Percentiles rank a stretch among this genome's conserved stretches.
These are phyloP conservation scores for Tylochromis polylepis DNA, from an alignment of 2,113 vertebrate species.

Conservation along the genomic window DNA sequence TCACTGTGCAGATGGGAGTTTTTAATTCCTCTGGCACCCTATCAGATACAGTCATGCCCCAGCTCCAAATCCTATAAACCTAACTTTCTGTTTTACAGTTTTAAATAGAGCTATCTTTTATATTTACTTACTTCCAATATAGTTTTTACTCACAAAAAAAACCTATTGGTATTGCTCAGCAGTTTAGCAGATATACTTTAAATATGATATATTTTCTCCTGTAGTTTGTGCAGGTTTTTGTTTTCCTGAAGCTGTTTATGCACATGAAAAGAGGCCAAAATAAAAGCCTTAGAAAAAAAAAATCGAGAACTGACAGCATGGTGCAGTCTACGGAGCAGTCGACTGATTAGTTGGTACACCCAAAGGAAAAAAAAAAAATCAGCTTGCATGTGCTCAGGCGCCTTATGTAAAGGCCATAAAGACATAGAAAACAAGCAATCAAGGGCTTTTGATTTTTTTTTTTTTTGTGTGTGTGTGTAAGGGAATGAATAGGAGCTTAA, in stretches of 20 bases:
- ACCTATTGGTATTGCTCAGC: background rate
- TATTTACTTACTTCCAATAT: background rate
- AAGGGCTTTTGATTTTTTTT: background rate
- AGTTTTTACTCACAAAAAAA: background rate
- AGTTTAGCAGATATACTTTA: background rate
- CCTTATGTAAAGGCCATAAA: background rate
- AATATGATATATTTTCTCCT: background rate
- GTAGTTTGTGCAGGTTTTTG: background rate
- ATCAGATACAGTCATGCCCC: constrained; percentile 66
- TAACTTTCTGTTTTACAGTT: constrained; percentile 40
- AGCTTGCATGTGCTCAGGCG: background rate
- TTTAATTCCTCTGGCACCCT: constrained; percentile 65
- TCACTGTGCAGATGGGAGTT: constrained; percentile 65
- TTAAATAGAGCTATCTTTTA: constrained; percentile 18
- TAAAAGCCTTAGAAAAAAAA: background rate
- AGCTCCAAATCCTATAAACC: constrained; percentile 50
- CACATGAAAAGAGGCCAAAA: background rate
- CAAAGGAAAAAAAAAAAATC: background rate
- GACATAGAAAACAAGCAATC: background rate
- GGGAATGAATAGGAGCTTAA: background rate
- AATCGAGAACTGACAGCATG: constrained; percentile 28
- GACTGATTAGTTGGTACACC: constrained; percentile 23
- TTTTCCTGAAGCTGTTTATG: background rate
- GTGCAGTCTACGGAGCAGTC: background rate
- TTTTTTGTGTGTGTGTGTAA: background rate